phyloP scores from a whole-genome alignment of 2,113 vertebrate genomes.

The Microcebus lehilahytsara region DNA sequence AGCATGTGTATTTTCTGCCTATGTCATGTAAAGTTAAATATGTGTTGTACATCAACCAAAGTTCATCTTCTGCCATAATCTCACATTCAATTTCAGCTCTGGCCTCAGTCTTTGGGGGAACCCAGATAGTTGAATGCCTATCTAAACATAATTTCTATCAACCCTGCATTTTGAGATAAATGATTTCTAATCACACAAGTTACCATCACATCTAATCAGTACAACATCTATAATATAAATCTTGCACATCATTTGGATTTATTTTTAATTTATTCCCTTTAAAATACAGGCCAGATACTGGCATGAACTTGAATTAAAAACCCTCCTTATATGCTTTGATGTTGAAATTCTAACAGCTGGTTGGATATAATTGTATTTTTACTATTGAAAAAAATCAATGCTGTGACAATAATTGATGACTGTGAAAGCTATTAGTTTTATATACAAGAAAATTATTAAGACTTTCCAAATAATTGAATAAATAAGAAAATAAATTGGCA shows the following conservation, averaged over 20 bases:
- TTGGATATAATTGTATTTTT: background rate
- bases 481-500: background rate
- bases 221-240: background rate
- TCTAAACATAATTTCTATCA: background rate
- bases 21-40: background rate
- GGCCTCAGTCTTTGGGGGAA: background rate
- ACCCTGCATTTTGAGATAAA: background rate
- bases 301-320: background rate
- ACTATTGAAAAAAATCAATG: background rate
- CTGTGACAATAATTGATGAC: background rate
- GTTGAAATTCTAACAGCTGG: background rate
- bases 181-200: background rate
- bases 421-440: constrained; percentile 39
- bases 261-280: background rate
- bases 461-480: background rate
- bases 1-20: background rate
- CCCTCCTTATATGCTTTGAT: background rate
- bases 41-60: background rate
- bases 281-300: background rate
- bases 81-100: background rate
- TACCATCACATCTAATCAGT: background rate
- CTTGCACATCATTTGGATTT: background rate
- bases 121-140: background rate
- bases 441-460: background rate
- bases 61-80: background rate